Conservation (phyloP, 1,140 invertebrate species). For the Steinernema feltiae region DNA sequence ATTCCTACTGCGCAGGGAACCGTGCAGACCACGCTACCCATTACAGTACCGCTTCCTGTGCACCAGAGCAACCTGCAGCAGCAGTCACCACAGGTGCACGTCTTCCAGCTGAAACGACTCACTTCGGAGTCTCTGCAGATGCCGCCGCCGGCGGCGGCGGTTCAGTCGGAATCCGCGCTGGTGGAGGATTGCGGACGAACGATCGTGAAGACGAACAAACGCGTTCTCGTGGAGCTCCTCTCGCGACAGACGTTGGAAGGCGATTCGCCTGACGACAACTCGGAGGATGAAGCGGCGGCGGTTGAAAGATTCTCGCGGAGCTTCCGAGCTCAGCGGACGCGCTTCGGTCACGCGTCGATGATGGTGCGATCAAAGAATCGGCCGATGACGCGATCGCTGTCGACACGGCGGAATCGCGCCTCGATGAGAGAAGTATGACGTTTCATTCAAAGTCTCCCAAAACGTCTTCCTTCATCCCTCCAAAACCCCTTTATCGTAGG, state of each 20-base stretch:
- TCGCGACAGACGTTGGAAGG: neutral
- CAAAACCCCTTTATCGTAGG: too few species aligned
- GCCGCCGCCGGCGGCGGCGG: neutral
- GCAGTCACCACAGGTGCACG: neutral
- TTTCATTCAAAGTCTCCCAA: too few species aligned
- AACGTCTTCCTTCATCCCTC: too few species aligned
- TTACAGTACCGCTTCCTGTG: neutral
- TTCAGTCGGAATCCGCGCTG: neutral
- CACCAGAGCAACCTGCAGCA: neutral
- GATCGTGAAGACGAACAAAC: slow-evolving; percentile 1
- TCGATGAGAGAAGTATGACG: neutral
- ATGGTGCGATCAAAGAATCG: neutral
- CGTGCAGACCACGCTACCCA: neutral
- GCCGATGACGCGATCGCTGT: neutral
- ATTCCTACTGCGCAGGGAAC: neutral
- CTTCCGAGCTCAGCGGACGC: neutral
- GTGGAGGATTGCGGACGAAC: neutral
- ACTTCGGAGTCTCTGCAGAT: neutral
- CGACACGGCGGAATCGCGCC: neutral
- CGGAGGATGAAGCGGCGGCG: neutral
- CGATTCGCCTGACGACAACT: neutral
- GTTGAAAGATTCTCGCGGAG: neutral
- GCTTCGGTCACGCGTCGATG: neutral
- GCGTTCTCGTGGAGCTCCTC: neutral
- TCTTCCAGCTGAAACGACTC: slow-evolving; percentile 1